Evolutionary conservation across 2,113 vertebrate species (phyloP).

Genomic region (Nothocercus nigrocapillus): DNA sequence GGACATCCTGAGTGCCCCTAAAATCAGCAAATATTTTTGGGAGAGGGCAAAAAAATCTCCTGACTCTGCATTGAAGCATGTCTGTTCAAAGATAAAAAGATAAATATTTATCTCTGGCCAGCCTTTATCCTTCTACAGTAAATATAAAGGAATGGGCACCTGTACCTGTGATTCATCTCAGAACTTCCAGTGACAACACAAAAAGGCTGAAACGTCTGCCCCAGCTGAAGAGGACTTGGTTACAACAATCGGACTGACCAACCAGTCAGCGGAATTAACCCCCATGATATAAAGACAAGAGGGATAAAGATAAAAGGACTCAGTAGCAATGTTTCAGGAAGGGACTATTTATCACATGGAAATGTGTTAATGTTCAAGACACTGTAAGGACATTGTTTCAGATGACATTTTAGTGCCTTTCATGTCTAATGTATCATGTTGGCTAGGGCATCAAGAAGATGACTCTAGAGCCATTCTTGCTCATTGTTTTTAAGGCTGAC

Average conservation of each 20-base stretch:
- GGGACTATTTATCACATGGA: not conserved
- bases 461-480: not conserved
- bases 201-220: not conserved
- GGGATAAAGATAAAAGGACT: not conserved
- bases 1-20: not conserved
- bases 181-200: fast-evolving
- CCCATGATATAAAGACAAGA: not conserved
- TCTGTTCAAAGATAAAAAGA: not conserved
- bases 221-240: not conserved
- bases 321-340: not conserved
- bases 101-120: not conserved
- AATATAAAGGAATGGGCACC: not conserved
- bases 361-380: not conserved
- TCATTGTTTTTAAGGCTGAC: not conserved
- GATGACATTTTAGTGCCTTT: not conserved
- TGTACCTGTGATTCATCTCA: not conserved
- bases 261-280: not conserved
- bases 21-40: not conserved
- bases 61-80: not conserved
- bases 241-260: not conserved
- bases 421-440: not conserved
- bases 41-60: fast-evolving
- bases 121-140: not conserved
- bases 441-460: not conserved
- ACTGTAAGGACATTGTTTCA: not conserved